A percentile compares a stretch with the other conserved stretches of the same genome.
These are phyloP conservation scores for Frankliniella intonsa DNA, from an alignment of 2,888 invertebrate species.

Conservation along the genomic window DNA sequence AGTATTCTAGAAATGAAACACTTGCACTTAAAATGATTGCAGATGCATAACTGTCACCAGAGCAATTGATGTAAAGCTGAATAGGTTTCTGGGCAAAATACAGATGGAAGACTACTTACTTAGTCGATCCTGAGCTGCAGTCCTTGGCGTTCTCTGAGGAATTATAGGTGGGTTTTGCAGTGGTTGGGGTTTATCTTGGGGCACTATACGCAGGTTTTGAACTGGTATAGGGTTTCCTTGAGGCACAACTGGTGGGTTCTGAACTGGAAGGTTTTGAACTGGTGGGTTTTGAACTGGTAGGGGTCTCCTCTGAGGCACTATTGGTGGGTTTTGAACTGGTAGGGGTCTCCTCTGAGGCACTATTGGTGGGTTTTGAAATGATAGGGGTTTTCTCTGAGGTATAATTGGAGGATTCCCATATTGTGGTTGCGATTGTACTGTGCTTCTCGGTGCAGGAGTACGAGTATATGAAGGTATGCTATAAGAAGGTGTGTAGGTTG, in stretches of 20 bases:
- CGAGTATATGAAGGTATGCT: background rate
- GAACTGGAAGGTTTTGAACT: too few species aligned
- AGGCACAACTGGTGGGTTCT: background rate
- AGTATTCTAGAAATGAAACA: too few species aligned
- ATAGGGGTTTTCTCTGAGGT: background rate
- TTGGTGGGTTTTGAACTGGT: background rate
- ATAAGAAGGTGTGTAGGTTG: too few species aligned
- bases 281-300: too few species aligned
- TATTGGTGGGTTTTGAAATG: background rate
- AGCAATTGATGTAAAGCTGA: too few species aligned
- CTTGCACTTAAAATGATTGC: too few species aligned
- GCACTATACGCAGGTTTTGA: background rate
- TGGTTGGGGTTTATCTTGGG: background rate
- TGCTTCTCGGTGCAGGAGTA: background rate
- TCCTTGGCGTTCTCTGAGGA: too few species aligned
- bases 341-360: background rate
- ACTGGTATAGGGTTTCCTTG: background rate
- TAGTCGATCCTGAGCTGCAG: too few species aligned
- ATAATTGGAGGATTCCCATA: background rate
- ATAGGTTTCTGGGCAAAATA: too few species aligned
- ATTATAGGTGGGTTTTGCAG: too few species aligned
- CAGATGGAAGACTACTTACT: too few species aligned
- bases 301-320: background rate
- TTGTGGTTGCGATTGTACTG: background rate
- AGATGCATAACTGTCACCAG: too few species aligned